Percentiles rank a stretch among this genome's conserved stretches.
Conservation (phyloP, 2,113 vertebrate species). For the Oryzias woworae region DNA sequence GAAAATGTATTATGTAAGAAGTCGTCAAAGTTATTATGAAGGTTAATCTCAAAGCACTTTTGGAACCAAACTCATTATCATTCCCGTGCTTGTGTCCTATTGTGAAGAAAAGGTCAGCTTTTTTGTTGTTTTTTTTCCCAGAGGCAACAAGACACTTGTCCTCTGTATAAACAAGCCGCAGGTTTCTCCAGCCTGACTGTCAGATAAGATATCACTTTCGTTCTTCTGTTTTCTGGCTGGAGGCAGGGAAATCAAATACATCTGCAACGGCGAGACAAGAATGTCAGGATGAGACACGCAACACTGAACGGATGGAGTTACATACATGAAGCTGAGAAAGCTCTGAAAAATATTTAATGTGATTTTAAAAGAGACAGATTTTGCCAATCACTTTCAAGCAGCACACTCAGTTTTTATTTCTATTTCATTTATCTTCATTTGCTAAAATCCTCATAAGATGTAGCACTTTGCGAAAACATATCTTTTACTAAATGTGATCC, state of each 20-base stretch:
- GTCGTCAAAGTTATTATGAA: no score
- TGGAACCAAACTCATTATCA: no score
- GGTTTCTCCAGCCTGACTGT: constrained; percentile 28
- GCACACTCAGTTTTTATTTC: no score
- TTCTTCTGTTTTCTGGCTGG: constrained; percentile 33
- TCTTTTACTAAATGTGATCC: no score
- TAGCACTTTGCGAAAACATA: no score
- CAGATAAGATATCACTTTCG: constrained; percentile 41
- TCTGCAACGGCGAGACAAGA: constrained; percentile 20
- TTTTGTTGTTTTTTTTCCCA: background rate
- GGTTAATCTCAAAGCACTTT: no score
- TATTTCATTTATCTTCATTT: no score
- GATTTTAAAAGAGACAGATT: constrained; percentile 3
- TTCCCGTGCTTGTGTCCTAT: no score
- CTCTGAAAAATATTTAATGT: constrained; percentile 32
- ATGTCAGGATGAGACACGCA: constrained; percentile 39
- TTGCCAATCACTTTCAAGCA: constrained; percentile 3
- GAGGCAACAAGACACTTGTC: constrained; percentile 17
- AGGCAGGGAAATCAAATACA: constrained; percentile 38
- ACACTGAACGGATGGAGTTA: constrained; percentile 36
- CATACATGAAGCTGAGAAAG: constrained; percentile 32
- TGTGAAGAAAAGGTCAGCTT: no score
- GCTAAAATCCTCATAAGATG: no score
- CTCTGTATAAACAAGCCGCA: constrained; percentile 6
- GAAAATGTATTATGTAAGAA: no score